Evolutionary conservation across 2,888 invertebrate genomes (phyloP).

Genomic region (Macrophya annulata): DNA sequence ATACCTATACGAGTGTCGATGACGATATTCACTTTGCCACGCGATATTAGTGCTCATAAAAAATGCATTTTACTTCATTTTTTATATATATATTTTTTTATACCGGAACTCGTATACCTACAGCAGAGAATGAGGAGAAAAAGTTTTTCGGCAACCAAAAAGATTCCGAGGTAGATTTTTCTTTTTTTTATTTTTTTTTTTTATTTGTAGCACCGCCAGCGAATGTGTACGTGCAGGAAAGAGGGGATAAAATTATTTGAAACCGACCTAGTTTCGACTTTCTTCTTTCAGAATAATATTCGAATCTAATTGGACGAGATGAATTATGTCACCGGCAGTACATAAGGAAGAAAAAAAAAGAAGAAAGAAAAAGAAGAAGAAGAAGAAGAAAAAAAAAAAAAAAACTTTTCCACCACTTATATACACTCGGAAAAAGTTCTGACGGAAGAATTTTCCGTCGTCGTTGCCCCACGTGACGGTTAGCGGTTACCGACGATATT

Average conservation of each 20-base stretch:
- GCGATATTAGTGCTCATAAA: background rate
- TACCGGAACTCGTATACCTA: background rate
- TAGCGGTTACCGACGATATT: constrained; percentile 15
- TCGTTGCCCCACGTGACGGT: background rate
- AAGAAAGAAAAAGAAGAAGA: background rate
- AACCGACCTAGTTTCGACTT: constrained; percentile 43
- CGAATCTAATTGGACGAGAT: constrained; percentile 52
- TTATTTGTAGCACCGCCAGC: background rate
- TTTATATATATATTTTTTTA: background rate
- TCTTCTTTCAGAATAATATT: constrained; percentile 38
- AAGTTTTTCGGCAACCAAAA: background rate
- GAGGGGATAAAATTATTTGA: constrained; percentile 25
- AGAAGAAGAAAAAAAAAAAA: constrained; percentile 11
- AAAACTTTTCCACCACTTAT: constrained; percentile 21
- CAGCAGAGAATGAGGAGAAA: background rate
- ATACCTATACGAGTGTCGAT: no score
- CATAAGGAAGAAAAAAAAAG: constrained; percentile 10
- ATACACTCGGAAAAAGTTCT: constrained; percentile 25
- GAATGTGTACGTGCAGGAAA: background rate
- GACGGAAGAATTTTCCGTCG: constrained; percentile 37
- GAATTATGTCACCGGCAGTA: constrained; percentile 49
- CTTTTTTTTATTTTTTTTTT: background rate
- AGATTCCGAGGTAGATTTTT: constrained; percentile 9
- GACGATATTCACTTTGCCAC: background rate
- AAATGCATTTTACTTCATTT: background rate